These are phyloP conservation scores for Drosophila fungiperda DNA, from an alignment of 2,888 invertebrate genomes.

Conservation along the genomic window DNA sequence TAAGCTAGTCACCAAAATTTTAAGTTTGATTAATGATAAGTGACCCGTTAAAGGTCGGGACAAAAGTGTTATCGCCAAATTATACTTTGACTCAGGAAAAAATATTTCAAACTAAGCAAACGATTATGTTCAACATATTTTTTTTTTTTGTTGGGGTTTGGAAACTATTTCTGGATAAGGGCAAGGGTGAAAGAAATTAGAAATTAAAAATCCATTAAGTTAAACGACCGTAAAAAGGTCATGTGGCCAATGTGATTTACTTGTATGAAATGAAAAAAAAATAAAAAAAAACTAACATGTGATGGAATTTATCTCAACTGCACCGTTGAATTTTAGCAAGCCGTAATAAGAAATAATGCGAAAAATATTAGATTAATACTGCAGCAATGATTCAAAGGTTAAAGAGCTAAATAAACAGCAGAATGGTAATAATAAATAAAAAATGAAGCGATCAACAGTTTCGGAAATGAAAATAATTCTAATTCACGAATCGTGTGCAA, in stretches of 20 bases:
- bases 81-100: background rate
- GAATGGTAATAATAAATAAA: background rate
- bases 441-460: background rate
- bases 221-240: constrained; percentile 60
- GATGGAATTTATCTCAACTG: constrained; percentile 15
- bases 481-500: background rate
- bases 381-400: background rate
- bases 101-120: background rate
- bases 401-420: background rate
- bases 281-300: constrained; percentile 13
- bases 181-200: constrained; percentile 47
- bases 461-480: background rate
- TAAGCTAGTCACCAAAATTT: background rate
- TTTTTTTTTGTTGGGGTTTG: background rate
- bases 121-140: background rate
- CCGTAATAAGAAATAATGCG: background rate
- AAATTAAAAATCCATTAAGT: constrained; percentile 72
- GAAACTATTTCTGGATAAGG: background rate
- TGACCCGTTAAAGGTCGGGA: background rate
- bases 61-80: background rate
- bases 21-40: constrained; percentile 1
- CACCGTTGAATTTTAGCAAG: constrained; percentile 10
- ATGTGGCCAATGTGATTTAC: constrained; percentile 13
- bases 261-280: background rate
- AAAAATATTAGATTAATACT: constrained; percentile 9